Base-by-base conservation (phyloP, 2,113 vertebrate species). In the Tachysurus fulvidraco region DNA sequence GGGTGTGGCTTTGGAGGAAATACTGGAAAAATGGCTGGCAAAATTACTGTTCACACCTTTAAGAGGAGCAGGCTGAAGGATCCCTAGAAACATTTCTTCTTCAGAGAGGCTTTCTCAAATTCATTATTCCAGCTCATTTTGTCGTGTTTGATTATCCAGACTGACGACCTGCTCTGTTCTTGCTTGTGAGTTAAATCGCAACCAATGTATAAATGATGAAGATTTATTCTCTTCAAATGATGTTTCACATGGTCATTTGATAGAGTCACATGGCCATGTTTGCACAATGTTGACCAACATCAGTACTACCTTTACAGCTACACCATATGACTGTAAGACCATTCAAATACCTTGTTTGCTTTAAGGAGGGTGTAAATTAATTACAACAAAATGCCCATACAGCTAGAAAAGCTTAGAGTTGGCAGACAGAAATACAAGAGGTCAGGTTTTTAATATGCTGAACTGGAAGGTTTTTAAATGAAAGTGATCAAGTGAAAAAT, bases 361-460 rank as follows among this genome's bases (percentile, higher is more conserved):
- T 57, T 41, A 52, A 14, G 41, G 44, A 79, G 50, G 0, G 25
- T 28, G 21, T 80, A 62, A 73, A 83, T 86, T 83, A 83, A 74
- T 79, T 62, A 83, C 14, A 46, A 59, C 46, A 83, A 52, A 78
- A 67, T 36, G 60, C 0, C n/a, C 46, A 79, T 28, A 55, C 54
- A 85, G 83, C 11, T n/a, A 77, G 30, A 74, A 46, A 88, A 25
- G 67, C 23, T 55, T 17, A 57, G 67, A 76, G 55, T 83, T 79
- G 80, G 67, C 64, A 25, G 64, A 59, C 71, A 85, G 69, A 83
- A 71, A 83, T 44, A 52, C 79, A 71, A 44, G 82, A 84, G 69
- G 64, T 86, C 76, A 79, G 65, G 57, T 54, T 65, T 84, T 65
- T 64, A 78, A 62, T 80, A 52, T 36, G 57, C 81, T 87, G 74